Evolutionary conservation across 2,113 vertebrate genomes (phyloP).

Genomic region (Leptobrachium ailaonicum): DNA sequence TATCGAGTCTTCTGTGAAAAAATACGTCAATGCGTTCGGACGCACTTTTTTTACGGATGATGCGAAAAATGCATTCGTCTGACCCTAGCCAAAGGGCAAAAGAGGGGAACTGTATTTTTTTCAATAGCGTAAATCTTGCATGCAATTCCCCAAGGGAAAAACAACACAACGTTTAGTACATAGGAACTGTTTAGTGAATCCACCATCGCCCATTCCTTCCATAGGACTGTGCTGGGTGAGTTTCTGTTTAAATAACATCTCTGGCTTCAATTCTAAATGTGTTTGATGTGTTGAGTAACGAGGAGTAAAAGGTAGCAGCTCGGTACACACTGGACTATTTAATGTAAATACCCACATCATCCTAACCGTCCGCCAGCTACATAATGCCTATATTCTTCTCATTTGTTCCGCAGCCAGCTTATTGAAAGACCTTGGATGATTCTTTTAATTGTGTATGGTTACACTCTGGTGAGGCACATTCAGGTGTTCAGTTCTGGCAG

Average conservation of each 20-base stretch:
- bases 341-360: neutral
- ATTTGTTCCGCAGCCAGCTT: neutral
- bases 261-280: neutral
- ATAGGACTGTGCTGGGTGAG: neutral
- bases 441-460: too few relatives aligned
- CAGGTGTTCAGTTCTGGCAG: too few relatives aligned
- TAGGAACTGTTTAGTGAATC: neutral
- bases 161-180: too few relatives aligned
- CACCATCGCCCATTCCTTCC: neutral
- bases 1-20: too few relatives aligned
- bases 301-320: neutral
- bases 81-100: too few relatives aligned
- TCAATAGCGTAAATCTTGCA: too few relatives aligned
- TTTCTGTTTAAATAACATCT: neutral
- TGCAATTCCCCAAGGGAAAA: too few relatives aligned
- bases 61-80: too few relatives aligned
- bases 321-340: neutral
- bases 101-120: too few relatives aligned
- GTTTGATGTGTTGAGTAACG: neutral
- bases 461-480: too few relatives aligned
- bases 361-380: neutral
- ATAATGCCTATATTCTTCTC: neutral
- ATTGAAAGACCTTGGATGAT: neutral
- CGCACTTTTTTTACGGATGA: too few relatives aligned
- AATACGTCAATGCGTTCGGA: too few relatives aligned